Evolutionary conservation across 2,888 invertebrate species (phyloP).

Genomic region (Drosophila nr. fundita): DNA sequence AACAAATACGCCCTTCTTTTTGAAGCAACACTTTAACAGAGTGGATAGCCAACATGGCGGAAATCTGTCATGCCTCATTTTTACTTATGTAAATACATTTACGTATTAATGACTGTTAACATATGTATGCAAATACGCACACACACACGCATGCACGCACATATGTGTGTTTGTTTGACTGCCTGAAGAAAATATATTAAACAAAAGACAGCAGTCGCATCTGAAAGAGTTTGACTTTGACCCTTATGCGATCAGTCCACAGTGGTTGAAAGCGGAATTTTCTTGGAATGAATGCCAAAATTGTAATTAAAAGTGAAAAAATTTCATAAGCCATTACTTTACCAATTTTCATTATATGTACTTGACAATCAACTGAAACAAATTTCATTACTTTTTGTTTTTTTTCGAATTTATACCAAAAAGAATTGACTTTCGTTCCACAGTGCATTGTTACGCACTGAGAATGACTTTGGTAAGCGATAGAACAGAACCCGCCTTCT

Average conservation of each 20-base stretch:
- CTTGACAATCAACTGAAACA: background rate
- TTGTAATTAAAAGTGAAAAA: background rate
- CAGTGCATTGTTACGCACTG: background rate
- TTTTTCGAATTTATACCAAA: background rate
- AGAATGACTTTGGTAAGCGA: constrained; percentile 29
- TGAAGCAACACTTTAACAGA: background rate
- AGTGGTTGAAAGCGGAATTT: background rate
- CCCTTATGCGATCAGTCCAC: constrained; percentile 13
- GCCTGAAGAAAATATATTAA: constrained; percentile 47
- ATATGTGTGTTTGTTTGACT: constrained; percentile 9
- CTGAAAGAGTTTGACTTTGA: constrained; percentile 44
- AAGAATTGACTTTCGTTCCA: background rate
- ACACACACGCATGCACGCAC: background rate
- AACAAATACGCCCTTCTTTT: background rate
- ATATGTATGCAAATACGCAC: background rate
- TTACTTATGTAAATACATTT: background rate
- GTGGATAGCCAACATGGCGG: constrained; percentile 3
- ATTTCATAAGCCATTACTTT: background rate
- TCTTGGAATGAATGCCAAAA: background rate
- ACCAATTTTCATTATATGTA: background rate
- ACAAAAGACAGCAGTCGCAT: constrained; percentile 42
- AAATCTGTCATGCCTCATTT: background rate
- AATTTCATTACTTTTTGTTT: background rate
- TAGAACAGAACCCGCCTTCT: constrained; percentile 71
- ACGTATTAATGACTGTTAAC: background rate